These are phyloP conservation scores for Crotalus viridis DNA, from an alignment of 2,113 vertebrate species.

Conservation along the genomic window DNA sequence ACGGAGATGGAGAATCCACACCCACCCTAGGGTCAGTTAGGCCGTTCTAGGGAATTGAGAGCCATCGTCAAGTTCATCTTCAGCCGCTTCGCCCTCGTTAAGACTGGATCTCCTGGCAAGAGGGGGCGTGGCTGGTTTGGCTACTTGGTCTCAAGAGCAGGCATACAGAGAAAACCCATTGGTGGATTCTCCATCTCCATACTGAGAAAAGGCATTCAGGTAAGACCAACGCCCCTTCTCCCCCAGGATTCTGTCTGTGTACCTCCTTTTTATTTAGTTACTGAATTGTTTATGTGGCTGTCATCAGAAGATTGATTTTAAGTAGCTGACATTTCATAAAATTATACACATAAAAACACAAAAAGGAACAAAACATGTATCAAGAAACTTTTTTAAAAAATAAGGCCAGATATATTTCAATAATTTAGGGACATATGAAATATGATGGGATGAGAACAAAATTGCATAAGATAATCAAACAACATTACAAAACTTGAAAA, in stretches of 20 bases:
- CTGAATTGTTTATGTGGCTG: not conserved
- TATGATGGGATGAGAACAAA: slow-evolving; percentile 38
- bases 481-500: slow-evolving; percentile 39
- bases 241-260: slow-evolving; percentile 11
- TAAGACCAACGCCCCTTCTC: too few relatives aligned
- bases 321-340: not conserved
- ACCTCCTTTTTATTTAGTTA: not conserved
- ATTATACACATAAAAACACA: not conserved
- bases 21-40: too few relatives aligned
- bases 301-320: slow-evolving; percentile 21
- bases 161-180: too few relatives aligned
- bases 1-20: too few relatives aligned
- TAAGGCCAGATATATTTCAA: slow-evolving; percentile 44
- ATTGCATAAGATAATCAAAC: slow-evolving; percentile 50
- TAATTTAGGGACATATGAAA: slow-evolving; percentile 25
- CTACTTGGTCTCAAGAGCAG: too few relatives aligned
- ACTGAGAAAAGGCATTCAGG: too few relatives aligned
- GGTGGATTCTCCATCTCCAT: too few relatives aligned
- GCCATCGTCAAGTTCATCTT: too few relatives aligned
- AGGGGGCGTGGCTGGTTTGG: too few relatives aligned
- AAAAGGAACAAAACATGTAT: not conserved
- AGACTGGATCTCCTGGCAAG: too few relatives aligned
- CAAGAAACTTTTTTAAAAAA: slow-evolving; percentile 17
- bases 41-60: too few relatives aligned
- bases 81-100: too few relatives aligned